A percentile compares a stretch with the other conserved stretches of the same genome.
Evolutionary conservation across 2,113 vertebrate species (phyloP).

Genomic region (Poecilia latipinna): DNA sequence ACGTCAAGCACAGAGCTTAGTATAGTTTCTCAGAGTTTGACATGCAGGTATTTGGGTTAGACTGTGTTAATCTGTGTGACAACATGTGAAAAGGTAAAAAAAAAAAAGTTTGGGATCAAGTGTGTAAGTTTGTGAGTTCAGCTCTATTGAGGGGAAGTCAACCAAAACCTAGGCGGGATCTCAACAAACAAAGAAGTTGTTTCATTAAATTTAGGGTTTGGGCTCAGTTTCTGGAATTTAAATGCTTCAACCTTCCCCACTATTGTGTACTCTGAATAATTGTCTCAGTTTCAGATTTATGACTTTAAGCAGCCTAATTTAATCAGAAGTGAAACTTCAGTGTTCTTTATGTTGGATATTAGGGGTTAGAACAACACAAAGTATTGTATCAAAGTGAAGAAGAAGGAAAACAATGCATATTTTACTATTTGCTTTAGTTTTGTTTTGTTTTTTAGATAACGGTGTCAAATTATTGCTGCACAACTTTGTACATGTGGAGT

Average conservation of each 20-base stretch:
- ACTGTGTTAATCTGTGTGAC: conserved; percentile 24
- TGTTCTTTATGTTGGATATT: too few species aligned
- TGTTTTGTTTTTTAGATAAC: not conserved
- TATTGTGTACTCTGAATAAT: not conserved
- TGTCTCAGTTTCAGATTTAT: not conserved
- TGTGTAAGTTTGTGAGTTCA: conserved; percentile 39
- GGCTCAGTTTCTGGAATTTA: conserved; percentile 6
- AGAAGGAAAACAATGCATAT: not conserved
- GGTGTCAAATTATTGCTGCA: not conserved
- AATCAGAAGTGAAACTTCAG: not conserved
- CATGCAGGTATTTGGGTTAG: conserved; percentile 14
- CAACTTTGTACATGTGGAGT: not conserved
- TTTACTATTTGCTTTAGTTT: not conserved
- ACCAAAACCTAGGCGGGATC: conserved; percentile 25
- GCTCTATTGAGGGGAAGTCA: conserved; percentile 21
- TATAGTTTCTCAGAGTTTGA: conserved; percentile 9
- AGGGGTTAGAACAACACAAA: too few species aligned
- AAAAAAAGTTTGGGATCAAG: conserved; percentile 21
- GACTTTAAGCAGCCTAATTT: not conserved
- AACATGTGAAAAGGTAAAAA: conserved; percentile 26
- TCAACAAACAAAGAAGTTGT: conserved; percentile 13
- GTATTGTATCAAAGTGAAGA: not conserved
- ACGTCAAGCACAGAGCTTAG: conserved; percentile 24
- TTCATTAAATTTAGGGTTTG: conserved; percentile 19
- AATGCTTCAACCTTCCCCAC: not conserved